A percentile compares a stretch with the other conserved stretches of the same genome.
Evolutionary conservation across 2,113 vertebrate genomes (phyloP).

Genomic region (Cyrtonyx montezumae): DNA sequence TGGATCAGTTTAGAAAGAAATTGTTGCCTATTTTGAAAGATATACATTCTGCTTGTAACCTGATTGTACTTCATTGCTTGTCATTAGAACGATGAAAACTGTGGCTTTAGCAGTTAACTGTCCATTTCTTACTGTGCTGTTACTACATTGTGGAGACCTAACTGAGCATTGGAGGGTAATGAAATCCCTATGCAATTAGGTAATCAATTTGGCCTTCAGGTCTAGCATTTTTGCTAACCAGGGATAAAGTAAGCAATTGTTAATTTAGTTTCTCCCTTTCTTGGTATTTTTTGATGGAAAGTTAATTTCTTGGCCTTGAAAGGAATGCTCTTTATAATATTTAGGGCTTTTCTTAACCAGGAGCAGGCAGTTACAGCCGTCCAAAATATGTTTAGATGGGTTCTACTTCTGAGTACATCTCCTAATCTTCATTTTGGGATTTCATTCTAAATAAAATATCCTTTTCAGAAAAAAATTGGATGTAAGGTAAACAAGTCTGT

Average conservation of each 20-base stretch:
- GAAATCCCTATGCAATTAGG: background rate
- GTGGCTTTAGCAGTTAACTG: background rate
- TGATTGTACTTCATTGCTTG: background rate
- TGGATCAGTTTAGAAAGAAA: background rate
- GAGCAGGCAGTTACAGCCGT: background rate
- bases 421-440: background rate
- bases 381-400: background rate
- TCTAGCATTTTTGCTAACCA: background rate
- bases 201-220: background rate
- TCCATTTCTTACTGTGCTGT: background rate
- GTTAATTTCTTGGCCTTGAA: background rate
- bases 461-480: background rate
- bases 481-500: background rate
- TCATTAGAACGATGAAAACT: fast-evolving
- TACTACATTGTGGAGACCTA: background rate
- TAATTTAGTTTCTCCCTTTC: background rate
- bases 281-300: background rate
- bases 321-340: background rate
- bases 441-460: background rate
- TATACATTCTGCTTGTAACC: background rate
- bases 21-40: background rate
- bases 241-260: background rate
- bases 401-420: background rate
- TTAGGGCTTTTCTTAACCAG: background rate
- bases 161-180: background rate